A percentile compares a stretch with the other conserved stretches of the same genome.
These are phyloP conservation scores for Scolopax mira DNA, from an alignment of 2,113 vertebrate genomes.

Conservation along the genomic window DNA sequence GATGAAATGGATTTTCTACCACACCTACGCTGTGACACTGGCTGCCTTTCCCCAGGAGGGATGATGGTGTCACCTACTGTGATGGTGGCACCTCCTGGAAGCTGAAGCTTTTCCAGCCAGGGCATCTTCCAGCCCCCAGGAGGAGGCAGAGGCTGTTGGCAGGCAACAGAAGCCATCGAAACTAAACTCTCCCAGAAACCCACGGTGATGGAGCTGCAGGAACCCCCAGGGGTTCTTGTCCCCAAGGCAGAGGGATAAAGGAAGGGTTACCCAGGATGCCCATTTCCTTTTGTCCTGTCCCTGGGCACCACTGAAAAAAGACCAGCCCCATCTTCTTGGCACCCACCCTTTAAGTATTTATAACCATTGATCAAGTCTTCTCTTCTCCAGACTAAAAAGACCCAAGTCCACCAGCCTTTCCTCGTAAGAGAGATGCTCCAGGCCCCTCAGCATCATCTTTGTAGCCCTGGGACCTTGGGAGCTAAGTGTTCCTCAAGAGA, in stretches of 20 bases:
- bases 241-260: not conserved
- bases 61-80: not conserved
- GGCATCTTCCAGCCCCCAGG: not conserved
- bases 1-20: accelerated
- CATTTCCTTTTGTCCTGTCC: no score
- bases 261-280: no score
- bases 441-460: no score
- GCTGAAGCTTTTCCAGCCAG: not conserved
- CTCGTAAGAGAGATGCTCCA: no score
- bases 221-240: not conserved
- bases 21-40: not conserved
- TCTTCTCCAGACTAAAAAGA: no score
- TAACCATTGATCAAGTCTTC: no score
- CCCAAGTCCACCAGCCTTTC: no score
- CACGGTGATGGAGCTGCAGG: accelerated
- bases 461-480: not conserved
- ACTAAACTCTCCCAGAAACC: not conserved
- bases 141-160: not conserved
- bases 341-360: no score
- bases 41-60: not conserved
- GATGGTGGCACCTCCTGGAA: not conserved
- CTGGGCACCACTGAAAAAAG: no score
- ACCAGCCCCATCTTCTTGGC: no score
- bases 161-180: not conserved
- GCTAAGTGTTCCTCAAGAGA: not conserved